Percentiles rank a stretch among this genome's conserved stretches.
These are phyloP conservation scores for Proisotoma minuta DNA, from an alignment of 2,888 invertebrate species.

Conservation along the genomic window DNA sequence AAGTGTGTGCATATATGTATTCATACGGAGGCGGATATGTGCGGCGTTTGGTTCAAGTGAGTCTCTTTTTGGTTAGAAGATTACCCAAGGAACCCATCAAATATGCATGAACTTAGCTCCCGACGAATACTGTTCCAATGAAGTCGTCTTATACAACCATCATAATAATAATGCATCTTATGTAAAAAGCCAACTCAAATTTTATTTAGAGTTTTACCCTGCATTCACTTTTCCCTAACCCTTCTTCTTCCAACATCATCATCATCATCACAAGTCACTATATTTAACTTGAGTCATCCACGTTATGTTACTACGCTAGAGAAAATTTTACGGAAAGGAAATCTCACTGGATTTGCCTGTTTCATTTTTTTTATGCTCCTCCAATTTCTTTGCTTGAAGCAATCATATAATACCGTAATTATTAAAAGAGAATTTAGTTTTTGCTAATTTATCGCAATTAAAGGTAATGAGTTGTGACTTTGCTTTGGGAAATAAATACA, in stretches of 20 bases:
- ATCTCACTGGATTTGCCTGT: slow-evolving; percentile 29
- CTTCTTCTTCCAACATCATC: slow-evolving; percentile 2
- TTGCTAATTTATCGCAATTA: slow-evolving; percentile 2
- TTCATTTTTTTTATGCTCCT: background rate
- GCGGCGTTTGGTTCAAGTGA: slow-evolving; percentile 29
- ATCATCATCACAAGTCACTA: slow-evolving; percentile 4
- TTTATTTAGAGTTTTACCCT: background rate
- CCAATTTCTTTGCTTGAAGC: background rate
- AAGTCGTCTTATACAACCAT: slow-evolving; percentile 19
- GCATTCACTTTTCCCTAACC: background rate
- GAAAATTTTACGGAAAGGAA: slow-evolving; percentile 20
- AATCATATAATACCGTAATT: slow-evolving; percentile 31
- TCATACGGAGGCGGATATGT: slow-evolving; percentile 32
- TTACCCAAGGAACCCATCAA: slow-evolving; percentile 47
- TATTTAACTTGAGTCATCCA: background rate
- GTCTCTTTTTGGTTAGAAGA: slow-evolving; percentile 35
- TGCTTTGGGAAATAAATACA: too few species aligned
- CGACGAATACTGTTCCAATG: slow-evolving; percentile 35
- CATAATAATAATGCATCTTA: slow-evolving; percentile 17
- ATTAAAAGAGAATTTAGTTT: background rate
- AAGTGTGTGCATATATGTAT: too few species aligned
- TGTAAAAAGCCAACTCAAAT: slow-evolving; percentile 27
- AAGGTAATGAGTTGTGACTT: background rate
- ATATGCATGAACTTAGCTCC: slow-evolving; percentile 47
- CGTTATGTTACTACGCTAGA: background rate